A percentile compares a stretch with the other conserved stretches of the same genome.
These are phyloP conservation scores for Corella eumyota DNA, from an alignment of 23 tunicate genomes.

Conservation along the genomic window DNA sequence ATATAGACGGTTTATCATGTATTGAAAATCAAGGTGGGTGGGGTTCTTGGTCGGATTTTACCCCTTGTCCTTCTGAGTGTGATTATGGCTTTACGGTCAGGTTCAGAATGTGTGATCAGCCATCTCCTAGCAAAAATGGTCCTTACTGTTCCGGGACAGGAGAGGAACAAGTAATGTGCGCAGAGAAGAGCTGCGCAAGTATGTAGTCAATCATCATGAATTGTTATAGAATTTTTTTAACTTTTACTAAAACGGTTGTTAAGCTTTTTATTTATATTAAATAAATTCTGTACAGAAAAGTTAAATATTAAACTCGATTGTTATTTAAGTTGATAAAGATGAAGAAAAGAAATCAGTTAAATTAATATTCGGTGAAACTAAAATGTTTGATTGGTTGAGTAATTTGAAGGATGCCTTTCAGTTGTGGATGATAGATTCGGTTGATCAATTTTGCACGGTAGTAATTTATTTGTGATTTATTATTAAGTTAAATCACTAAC, in stretches of 20 bases:
- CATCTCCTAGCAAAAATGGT: conserved; percentile 11
- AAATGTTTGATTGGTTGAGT: conserved; percentile 24
- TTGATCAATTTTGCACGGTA: too few relatives aligned
- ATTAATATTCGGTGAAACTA: conserved; percentile 8
- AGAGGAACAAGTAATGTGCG: conserved; percentile 31
- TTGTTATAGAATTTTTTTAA: too few relatives aligned
- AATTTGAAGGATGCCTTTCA: conserved; percentile 19
- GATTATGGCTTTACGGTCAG: conserved; percentile 35
- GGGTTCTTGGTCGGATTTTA: conserved; percentile 54
- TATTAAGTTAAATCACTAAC: too few relatives aligned
- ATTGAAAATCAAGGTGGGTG: conserved; percentile 27
- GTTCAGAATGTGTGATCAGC: conserved; percentile 28
- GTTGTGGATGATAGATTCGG: conserved; percentile 20
- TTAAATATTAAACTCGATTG: too few relatives aligned
- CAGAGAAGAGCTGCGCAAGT: conserved; percentile 43
- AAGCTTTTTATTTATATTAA: too few relatives aligned
- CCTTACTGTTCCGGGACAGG: conserved; percentile 27
- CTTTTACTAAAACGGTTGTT: too few relatives aligned
- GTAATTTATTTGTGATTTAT: too few relatives aligned
- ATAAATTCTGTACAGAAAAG: too few relatives aligned
- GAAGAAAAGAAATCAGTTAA: conserved; percentile 25
- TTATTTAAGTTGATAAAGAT: conserved; percentile 1
- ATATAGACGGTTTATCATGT: conserved; percentile 19
- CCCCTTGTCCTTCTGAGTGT: conserved; percentile 46
- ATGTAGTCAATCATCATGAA: background rate